Conservation (phyloP, 2,797 vertebrate genomes). For the Propithecus deckenii region DNA sequence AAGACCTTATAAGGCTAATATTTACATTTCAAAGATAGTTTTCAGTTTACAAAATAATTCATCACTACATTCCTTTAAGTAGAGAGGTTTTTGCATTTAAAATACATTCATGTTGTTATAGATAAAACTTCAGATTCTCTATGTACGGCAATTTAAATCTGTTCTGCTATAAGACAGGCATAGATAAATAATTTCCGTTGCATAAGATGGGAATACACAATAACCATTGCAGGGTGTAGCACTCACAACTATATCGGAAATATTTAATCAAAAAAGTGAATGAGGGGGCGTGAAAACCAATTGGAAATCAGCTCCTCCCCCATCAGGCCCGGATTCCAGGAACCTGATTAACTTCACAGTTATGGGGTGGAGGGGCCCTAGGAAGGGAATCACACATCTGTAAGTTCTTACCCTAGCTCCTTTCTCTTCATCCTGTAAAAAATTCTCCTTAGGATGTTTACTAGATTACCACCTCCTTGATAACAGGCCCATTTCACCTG, state of each 20-base stretch:
- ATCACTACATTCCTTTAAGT: conserved; percentile 38
- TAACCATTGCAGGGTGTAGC: neutral
- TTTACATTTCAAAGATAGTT: conserved; percentile 50
- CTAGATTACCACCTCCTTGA: neutral
- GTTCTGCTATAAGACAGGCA: neutral
- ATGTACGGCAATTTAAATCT: neutral
- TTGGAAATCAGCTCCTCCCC: neutral
- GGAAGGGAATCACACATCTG: neutral
- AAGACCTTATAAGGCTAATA: conserved; percentile 6
- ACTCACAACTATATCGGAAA: neutral
- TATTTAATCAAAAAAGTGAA: neutral
- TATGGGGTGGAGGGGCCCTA: neutral
- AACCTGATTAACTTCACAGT: neutral
- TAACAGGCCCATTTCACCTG: neutral
- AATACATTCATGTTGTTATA: neutral
- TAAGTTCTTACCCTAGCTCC: neutral
- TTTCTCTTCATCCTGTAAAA: neutral
- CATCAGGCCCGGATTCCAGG: neutral
- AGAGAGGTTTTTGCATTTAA: conserved; percentile 25
- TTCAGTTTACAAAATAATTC: conserved; percentile 58
- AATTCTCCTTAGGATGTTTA: neutral
- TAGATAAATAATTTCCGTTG: neutral
- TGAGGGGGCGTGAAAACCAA: neutral
- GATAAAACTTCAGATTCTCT: neutral
- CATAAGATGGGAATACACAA: neutral